Evolutionary conservation across 2,797 vertebrate genomes (phyloP), one percentile per base, ranked within the genome.

Genomic region (Mormyrops attenuatus): DNA sequence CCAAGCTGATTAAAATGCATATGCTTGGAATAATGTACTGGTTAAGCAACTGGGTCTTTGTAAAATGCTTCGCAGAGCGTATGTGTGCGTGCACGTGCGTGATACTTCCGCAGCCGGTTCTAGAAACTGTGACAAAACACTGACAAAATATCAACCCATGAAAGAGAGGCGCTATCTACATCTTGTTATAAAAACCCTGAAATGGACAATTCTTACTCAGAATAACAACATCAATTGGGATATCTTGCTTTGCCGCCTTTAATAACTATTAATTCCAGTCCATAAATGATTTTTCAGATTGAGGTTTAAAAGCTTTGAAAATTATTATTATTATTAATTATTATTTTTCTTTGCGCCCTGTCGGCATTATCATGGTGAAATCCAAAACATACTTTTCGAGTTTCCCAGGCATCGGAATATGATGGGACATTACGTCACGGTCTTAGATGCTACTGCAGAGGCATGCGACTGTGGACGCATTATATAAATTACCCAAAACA

Each of bases 1-100:
- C 98, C 97, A 94, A 97, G 96, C 96, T 98, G 97, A 99, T 99
- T 99, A 97, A 97, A 96, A 97, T 97, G 97, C 97, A 98, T 98
- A 98, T 99, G 98, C 98, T 98, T 97, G 97, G 97, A 97, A 98
- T 99, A 99, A 99, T 98, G 97, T 95, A 96, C 95, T 95, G 97
- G 97, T 99, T 99, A 98, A 98, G 96, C 96, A 96, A 96, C 93
- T 94, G 93, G 92, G 92, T 94, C 90, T 93, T 90, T 91, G 93
- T 91, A 91, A 92, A 94, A 85, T 91, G 26, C 11, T 49, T 41
- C 53, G 22, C 49, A 47, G 8, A 15, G 69, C 47, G 20, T 9
- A 26, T 26, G 82, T 22, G 47, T 85, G 41, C 22, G 22, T 22
- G 15, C 13, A 85, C 34, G 50, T 34, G 11, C n/a, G 3, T n/a